phyloP scores from a whole-genome alignment of 2,797 vertebrate genomes.

The Helicolenus hilgendorfi region DNA sequence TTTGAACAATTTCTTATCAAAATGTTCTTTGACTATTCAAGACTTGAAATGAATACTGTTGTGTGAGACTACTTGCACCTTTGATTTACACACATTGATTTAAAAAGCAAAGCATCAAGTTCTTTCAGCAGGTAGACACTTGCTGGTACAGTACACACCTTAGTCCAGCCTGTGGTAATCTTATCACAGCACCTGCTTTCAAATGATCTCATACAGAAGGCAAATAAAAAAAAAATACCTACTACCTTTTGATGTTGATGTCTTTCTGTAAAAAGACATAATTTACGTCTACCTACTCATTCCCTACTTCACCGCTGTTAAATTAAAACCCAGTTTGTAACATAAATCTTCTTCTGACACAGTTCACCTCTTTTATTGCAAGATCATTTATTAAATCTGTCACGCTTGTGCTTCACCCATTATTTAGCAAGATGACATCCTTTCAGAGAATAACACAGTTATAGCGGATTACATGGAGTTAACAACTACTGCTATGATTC shows the following conservation, averaged over 20 bases:
- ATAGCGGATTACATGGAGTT: neutral
- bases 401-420: neutral
- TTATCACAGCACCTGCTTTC: conserved; percentile 25
- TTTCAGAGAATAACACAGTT: conserved; percentile 13
- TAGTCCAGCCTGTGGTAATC: neutral
- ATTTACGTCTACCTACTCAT: neutral
- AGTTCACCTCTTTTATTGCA: neutral
- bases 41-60: neutral
- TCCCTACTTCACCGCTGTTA: neutral
- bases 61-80: neutral
- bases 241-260: neutral
- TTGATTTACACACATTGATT: neutral
- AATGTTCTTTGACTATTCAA: neutral
- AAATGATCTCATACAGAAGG: conserved; percentile 5
- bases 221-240: neutral
- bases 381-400: neutral
- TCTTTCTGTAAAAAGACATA: neutral
- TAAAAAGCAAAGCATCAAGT: neutral
- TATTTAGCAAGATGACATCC: neutral
- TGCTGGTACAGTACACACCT: neutral
- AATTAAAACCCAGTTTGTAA: neutral
- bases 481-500: neutral
- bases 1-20: neutral
- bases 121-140: neutral
- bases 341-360: neutral